These are phyloP conservation scores for Brachynemurus nebulosus DNA, from an alignment of 2,888 invertebrate species.

Conservation along the genomic window DNA sequence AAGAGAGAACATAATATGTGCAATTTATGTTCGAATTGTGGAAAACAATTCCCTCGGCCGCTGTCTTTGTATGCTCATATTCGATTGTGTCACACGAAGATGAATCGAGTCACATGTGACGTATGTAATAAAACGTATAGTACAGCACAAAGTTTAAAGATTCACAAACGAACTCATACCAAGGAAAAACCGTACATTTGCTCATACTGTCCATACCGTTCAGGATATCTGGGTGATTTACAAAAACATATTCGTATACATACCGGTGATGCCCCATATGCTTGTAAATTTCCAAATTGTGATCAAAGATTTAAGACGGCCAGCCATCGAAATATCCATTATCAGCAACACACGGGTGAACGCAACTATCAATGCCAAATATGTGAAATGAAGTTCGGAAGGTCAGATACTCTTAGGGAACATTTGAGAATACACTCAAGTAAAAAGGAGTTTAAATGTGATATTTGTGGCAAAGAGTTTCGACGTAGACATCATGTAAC, in stretches of 20 bases:
- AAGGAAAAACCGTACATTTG: slow-evolving; percentile 6
- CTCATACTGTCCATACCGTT: slow-evolving; percentile 4
- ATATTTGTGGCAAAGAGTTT: background rate
- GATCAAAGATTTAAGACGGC: background rate
- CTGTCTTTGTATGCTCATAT: background rate
- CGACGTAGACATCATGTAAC: background rate
- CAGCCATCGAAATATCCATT: background rate
- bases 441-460: background rate
- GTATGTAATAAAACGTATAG: background rate
- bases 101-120: background rate
- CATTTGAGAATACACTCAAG: background rate
- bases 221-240: background rate
- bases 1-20: slow-evolving; percentile 1
- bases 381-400: background rate
- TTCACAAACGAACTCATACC: slow-evolving; percentile 4
- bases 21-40: background rate
- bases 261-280: background rate
- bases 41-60: background rate
- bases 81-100: background rate
- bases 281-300: background rate
- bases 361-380: background rate
- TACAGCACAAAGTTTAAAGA: background rate
- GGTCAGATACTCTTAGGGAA: background rate
- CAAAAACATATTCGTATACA: slow-evolving; percentile 5
- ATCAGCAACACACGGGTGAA: background rate